A percentile compares a stretch with the other conserved stretches of the same genome.
Evolutionary conservation across 92 coral and sea anemone species (phyloP).

Genomic region (Palythoa caribaeorum): DNA sequence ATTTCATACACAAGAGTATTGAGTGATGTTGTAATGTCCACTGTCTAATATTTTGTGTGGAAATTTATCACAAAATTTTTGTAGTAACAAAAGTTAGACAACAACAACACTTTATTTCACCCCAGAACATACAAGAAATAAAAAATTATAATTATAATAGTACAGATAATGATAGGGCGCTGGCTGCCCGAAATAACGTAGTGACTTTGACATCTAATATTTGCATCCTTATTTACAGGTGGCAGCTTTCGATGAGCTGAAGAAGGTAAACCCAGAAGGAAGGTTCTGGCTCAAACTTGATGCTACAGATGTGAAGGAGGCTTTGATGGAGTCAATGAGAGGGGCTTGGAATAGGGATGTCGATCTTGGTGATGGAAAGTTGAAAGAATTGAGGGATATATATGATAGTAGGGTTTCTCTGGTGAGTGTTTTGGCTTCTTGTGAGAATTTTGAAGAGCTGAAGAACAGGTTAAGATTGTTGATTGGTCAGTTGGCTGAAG

Average conservation of each 20-base stretch:
- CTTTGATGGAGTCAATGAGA: constrained; percentile 41
- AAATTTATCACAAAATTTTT: neutral
- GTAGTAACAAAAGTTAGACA: too few relatives aligned
- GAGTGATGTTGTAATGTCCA: neutral
- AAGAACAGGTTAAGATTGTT: neutral
- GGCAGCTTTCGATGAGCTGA: constrained; percentile 28
- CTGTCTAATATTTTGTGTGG: neutral
- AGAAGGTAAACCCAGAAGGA: constrained; percentile 25
- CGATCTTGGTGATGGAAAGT: constrained; percentile 38
- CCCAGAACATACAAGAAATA: too few relatives aligned
- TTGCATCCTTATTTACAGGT: neutral
- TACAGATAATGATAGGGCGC: too few relatives aligned
- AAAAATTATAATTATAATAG: too few relatives aligned
- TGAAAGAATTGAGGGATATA: neutral
- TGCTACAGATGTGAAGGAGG: constrained; percentile 47
- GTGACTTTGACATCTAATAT: neutral
- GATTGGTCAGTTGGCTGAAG: constrained; percentile 22
- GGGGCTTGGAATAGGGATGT: constrained; percentile 43
- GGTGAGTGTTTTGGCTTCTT: constrained; percentile 8
- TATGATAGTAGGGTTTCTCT: constrained; percentile 30
- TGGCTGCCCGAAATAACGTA: too few relatives aligned
- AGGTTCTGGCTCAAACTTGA: constrained; percentile 42
- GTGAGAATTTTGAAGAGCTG: constrained; percentile 17
- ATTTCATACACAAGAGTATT: neutral
- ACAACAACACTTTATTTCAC: too few relatives aligned